phyloP scores from a whole-genome alignment of 1,140 invertebrate genomes.

The Zelostemma sp. region DNA sequence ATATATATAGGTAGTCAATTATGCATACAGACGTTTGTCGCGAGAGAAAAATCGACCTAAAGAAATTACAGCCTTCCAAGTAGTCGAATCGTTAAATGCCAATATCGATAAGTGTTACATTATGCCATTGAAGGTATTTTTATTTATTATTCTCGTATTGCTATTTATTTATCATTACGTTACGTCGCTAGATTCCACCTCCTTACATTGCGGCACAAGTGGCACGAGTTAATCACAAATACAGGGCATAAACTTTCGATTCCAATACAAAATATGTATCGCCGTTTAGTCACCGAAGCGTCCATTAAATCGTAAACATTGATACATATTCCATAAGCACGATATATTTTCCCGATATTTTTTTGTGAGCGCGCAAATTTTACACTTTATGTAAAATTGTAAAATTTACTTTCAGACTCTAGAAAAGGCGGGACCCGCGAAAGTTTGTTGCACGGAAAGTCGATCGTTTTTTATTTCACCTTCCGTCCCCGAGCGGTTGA shows the following conservation, averaged over 20 bases:
- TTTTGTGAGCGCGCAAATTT: too few relatives aligned
- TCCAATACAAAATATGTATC: conserved; percentile 30
- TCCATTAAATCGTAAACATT: background rate
- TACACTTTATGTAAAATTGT: too few relatives aligned
- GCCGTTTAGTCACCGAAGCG: background rate
- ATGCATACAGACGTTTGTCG: conserved; percentile 33
- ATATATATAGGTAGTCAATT: conserved; percentile 33
- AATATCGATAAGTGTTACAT: conserved; percentile 18
- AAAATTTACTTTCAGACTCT: too few relatives aligned
- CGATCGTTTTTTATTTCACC: background rate
- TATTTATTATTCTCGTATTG: conserved; percentile 4
- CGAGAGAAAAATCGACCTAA: conserved; percentile 43
- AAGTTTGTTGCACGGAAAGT: too few relatives aligned
- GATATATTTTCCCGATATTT: too few relatives aligned
- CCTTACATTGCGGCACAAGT: conserved; percentile 47
- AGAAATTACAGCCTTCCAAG: conserved; percentile 44
- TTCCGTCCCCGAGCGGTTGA: background rate
- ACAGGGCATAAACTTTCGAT: conserved; percentile 35
- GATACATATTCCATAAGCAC: conserved; percentile 1
- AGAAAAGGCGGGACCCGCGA: too few relatives aligned
- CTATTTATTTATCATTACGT: conserved; percentile 6
- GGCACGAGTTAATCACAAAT: conserved; percentile 62
- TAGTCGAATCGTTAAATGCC: conserved; percentile 40
- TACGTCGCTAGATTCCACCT: conserved; percentile 5
- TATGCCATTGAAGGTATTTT: conserved; percentile 17